Evolutionary conservation across 1,140 invertebrate genomes (phyloP), one percentile per base, ranked within the genome.

Genomic region (Aphidius gifuensis): DNA sequence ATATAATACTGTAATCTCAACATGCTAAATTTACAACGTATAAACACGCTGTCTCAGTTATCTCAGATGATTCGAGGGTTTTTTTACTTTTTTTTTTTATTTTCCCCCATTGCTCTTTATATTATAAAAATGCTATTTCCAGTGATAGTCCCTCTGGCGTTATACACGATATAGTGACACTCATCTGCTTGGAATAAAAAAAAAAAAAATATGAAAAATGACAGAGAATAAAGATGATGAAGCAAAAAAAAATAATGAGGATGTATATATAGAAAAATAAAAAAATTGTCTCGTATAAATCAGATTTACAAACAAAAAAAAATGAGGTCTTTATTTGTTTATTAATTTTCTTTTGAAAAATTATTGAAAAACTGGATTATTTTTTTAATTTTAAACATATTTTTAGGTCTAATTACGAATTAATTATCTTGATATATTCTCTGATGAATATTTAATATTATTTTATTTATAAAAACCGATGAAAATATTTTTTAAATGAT

Each of bases 41-140:
- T 70, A 69, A 71, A 73, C 70, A 71, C 65, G 62, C 65, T 68
- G 70, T 69, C 67, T 66, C 58, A 70, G 71, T 69, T 73, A 71
- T 70, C 67, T 68, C 48, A 23, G 40, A 5, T 49, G 43, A 53
- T 60, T 60, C 53, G 54, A 64, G 60, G 49, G 45, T 40, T 9
- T 32, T 32, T 32, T 1, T 32, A 1, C 1, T 32, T 3, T 32
- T 32, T 32, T 32, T 32, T 32, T 32, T 3, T 32, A 32, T 32
- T 32, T 32, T 53, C 44, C 57, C 63, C 61, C 54, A 54, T 65
- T 68, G 64, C 54, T 61, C 62, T 68, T 63, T 67, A 67, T 67
- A 38, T 32, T 44, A 8, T 6, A 51, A 48, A 51, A n/a, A 38
- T 53, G 38, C 51, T n/a, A n/a, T 21, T 53, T 39, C 51, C n/a